Evolutionary conservation across 2,113 vertebrate species (phyloP), one percentile per base, ranked within the genome.

Genomic region (Pelodiscus sinensis): DNA sequence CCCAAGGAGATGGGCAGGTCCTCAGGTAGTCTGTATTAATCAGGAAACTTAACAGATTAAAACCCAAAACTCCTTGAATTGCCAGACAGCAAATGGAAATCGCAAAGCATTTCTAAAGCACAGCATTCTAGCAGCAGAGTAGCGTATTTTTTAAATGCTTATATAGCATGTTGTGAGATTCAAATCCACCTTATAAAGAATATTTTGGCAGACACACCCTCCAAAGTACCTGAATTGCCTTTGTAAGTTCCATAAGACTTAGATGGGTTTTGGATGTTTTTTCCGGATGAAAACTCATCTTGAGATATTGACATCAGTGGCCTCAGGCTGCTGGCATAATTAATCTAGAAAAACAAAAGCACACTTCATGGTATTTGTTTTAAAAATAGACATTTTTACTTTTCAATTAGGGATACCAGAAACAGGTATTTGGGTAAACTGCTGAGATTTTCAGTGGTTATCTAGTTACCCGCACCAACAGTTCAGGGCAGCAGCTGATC

Each of bases 311-410:
- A 12, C 62, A 94, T 75, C 55, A 88, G 15, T 44, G 95, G 89
- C 60, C 44, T 94, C 77, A 21, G 87, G 60, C 54, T 96, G 90
- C 58, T 90, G 3, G 81, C 85, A 31, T 82, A 71, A 82, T 95
- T 95, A 78, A 92, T 85, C 97, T 97, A 86, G 38, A 56, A 92
- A 65, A 90, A 87, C 16, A 8, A 82, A 29, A 91, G 52, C 88
- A 71, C 5, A 4, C 35, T 31, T 57, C 31, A n/a, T 18, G 9
- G 55, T 19, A 52, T 22, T 35, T 57, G 6, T 57, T 52, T 14
- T 31, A 80, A 52, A 77, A 9, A 80, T 55, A 5, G 25, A 44
- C 10, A 77, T 50, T 44, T 50, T 12, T 14, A 44, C 44, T 44
- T 44, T 44, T 44, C 44, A 44, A 44, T 6, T 44, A 44, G 44